A percentile compares a stretch with the other conserved stretches of the same genome.
Conservation (phyloP, 2,113 vertebrate genomes). For the Chionodraco myersi region DNA sequence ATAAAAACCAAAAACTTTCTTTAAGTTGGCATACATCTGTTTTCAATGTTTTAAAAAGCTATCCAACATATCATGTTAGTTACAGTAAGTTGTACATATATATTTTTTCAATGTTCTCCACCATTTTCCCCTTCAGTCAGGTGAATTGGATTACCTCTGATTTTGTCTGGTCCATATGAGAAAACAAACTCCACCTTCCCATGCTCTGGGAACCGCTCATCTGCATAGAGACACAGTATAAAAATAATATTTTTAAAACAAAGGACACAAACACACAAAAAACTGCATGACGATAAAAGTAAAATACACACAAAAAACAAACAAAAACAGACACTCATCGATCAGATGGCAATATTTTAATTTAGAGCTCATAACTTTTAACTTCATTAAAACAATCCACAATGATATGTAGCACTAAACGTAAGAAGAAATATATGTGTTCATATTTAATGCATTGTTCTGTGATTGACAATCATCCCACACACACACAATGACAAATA, state of each 20-base stretch:
- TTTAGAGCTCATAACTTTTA: not conserved
- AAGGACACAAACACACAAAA: not conserved
- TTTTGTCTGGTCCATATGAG: constrained; percentile 95
- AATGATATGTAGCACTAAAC: no score
- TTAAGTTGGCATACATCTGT: no score
- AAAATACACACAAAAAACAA: not conserved
- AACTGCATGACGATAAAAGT: not conserved
- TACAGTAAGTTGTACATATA: not conserved
- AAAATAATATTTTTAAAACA: not conserved
- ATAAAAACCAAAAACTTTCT: not conserved
- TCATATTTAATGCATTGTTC: not conserved
- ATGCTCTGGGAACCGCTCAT: constrained; percentile 91
- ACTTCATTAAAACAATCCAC: not conserved
- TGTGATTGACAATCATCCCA: not conserved
- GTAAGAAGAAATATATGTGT: no score
- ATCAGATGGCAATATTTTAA: not conserved
- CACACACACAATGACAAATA: not conserved
- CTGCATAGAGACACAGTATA: constrained; percentile 46
- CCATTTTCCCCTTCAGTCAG: not conserved
- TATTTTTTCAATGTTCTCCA: no score
- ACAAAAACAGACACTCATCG: not conserved
- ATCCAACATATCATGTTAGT: not conserved
- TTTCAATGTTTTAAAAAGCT: not conserved
- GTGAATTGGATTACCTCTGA: constrained; percentile 86
- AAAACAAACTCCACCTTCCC: constrained; percentile 98